phyloP scores from a whole-genome alignment of 2,113 vertebrate genomes.

The Heliornis fulica region DNA sequence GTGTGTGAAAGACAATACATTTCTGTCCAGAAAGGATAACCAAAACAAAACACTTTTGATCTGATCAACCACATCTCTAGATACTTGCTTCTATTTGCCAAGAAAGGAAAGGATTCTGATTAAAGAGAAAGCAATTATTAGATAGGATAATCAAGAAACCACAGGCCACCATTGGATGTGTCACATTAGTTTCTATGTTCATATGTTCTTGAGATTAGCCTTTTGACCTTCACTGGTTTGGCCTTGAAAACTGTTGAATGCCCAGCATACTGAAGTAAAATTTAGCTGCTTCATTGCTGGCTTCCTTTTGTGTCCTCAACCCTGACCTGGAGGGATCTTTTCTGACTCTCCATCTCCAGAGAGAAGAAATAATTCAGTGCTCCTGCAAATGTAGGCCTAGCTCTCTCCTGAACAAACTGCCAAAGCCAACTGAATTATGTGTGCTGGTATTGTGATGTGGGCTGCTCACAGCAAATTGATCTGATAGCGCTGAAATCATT shows the following conservation, averaged over 20 bases:
- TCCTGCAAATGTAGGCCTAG: slow-evolving; percentile 1
- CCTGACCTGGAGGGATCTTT: slow-evolving; percentile 49
- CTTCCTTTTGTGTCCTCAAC: slow-evolving; percentile 13
- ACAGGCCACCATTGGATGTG: background rate
- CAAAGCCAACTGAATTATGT: slow-evolving; percentile 59
- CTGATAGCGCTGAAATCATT: slow-evolving; percentile 43
- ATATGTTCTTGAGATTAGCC: background rate
- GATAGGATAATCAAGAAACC: background rate
- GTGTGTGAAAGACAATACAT: background rate
- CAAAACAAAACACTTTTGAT: background rate
- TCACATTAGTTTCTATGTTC: background rate
- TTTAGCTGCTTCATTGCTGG: background rate
- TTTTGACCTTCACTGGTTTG: background rate
- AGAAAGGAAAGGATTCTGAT: background rate
- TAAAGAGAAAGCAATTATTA: background rate
- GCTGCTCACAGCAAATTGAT: slow-evolving; percentile 60
- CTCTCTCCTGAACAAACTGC: slow-evolving; percentile 37
- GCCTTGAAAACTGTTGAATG: background rate
- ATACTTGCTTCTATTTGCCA: background rate
- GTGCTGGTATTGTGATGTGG: slow-evolving; percentile 13
- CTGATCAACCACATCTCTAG: background rate
- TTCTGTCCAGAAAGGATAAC: background rate
- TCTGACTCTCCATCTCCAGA: slow-evolving; percentile 4
- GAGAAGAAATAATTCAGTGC: slow-evolving; percentile 61
- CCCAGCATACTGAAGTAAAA: background rate